Base-by-base conservation (phyloP, 2,797 vertebrate species). In the Manis javanica region DNA sequence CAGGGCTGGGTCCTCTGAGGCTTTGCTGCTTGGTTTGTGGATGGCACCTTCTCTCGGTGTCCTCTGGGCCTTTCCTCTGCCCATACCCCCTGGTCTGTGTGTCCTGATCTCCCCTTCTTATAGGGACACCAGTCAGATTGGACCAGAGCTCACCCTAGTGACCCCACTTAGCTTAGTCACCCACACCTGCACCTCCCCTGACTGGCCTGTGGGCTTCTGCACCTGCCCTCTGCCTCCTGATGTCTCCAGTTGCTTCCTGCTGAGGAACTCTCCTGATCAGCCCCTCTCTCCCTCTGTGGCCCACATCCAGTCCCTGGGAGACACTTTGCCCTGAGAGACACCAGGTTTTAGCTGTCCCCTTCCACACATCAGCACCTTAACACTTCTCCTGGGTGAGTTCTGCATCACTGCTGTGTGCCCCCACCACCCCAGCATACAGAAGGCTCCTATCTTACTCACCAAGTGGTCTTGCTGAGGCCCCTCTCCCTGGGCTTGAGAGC, bases 361-460 rank as follows among this genome's bases (percentile, higher is more conserved):
- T 1, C 16, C 21, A 23, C 0, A 0, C 0, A 2, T 16, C 18
- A 26, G 5, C 2, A 1, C 4, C 29, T 3, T 18, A 26, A 5
- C 53, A 5, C 53, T 23, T 51, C 39, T 51, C 71, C 71, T 24
- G n/a, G 51, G 4, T 7, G 31, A 69, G 31, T 21, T 31, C 0
- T 29, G 0, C 0, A 0, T 24, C 51, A 24, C 4, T 4, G 1
- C 5, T 29, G 59, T 49, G 51, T 3, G 16, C 7, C 13, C 66
- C 72, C 4, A 7, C n/a, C 7, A 21, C 6, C 34, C 64, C 51
- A 21, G 37, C 0, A 2, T 63, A 39, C 64, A 19, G 31, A 31
- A 14, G 26, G 14, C 2, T 0, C 31, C 6, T 11, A 46, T 51
- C 55, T 23, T 34, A 51, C 23, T 24, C 31, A 64, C 24, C 49